Evolutionary conservation across 2,113 vertebrate species (phyloP).

Genomic region (Naja naja): DNA sequence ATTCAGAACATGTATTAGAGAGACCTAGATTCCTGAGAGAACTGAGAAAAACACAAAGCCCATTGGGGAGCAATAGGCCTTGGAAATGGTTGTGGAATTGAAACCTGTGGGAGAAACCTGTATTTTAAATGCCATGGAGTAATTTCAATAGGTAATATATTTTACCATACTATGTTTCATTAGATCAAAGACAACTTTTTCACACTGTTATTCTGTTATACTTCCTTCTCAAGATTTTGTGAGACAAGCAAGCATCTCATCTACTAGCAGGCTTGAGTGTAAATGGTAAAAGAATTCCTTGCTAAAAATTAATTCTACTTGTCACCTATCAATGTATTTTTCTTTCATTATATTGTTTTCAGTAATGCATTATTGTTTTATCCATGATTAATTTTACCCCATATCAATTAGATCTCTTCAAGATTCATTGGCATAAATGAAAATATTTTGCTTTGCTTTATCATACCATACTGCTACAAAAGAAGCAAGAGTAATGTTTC

Average conservation of each 20-base stretch:
- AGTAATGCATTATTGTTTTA: not conserved
- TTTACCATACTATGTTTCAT: not conserved
- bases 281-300: not conserved
- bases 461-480: not conserved
- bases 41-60: not conserved
- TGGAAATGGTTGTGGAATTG: not conserved
- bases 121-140: not conserved
- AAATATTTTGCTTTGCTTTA: not conserved
- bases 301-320: not conserved
- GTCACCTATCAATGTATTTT: not conserved
- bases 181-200: not conserved
- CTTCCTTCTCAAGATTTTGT: not conserved
- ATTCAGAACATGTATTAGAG: not conserved
- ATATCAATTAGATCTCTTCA: not conserved
- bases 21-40: not conserved
- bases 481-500: not conserved
- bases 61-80: not conserved
- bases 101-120: not conserved
- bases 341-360: not conserved
- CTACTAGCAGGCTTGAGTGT: not conserved
- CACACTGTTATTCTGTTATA: not conserved
- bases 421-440: not conserved
- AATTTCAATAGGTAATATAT: not conserved
- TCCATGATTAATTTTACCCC: not conserved
- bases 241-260: not conserved